phyloP scores from a whole-genome alignment of 64 coral and sea anemone species.

The Catalaphyllia jardinei region DNA sequence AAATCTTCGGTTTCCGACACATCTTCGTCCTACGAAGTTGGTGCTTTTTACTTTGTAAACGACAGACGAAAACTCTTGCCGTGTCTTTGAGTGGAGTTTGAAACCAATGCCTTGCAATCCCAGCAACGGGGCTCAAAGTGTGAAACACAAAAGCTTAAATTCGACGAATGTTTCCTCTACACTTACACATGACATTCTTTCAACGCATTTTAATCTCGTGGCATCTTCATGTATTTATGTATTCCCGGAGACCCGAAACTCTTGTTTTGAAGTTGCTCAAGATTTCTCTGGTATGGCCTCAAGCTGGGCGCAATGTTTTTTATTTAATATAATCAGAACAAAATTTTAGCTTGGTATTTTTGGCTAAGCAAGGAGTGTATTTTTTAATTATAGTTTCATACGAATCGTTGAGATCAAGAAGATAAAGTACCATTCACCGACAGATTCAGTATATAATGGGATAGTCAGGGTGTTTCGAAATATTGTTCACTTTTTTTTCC shows the following conservation, averaged over 20 bases:
- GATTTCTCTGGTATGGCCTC: background rate
- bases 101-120: no score
- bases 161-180: no score
- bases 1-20: no score
- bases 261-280: background rate
- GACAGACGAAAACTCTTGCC: no score
- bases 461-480: background rate
- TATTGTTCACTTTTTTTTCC: no score
- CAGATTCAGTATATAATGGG: background rate
- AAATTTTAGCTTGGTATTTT: background rate
- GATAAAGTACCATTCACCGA: background rate
- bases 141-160: no score
- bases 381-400: background rate
- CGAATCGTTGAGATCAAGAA: background rate
- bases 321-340: constrained; percentile 19
- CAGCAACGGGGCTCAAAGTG: no score
- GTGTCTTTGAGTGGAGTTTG: no score
- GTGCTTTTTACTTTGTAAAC: no score
- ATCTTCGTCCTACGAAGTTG: no score
- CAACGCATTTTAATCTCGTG: no score
- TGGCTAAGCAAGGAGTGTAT: background rate
- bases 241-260: background rate
- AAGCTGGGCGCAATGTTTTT: background rate
- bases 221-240: background rate
- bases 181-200: no score